Evolutionary conservation across 2,797 vertebrate species (phyloP).

Genomic region (Sebastes kiyomatsui): DNA sequence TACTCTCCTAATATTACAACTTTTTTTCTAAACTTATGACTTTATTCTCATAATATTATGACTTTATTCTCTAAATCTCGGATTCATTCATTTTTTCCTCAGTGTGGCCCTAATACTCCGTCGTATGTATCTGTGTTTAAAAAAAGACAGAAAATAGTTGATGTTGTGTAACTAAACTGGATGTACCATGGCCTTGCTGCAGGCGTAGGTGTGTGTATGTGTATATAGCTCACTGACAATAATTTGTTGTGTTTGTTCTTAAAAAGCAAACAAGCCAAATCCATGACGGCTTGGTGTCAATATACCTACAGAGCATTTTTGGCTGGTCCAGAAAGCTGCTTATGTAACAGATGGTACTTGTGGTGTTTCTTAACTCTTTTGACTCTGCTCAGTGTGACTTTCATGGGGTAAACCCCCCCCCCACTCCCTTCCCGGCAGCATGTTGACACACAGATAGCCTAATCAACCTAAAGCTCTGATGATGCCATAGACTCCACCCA

Average conservation of each 20-base stretch:
- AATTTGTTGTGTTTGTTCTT: not conserved
- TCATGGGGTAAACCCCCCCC: not conserved
- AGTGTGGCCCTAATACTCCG: too few relatives aligned
- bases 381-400: conserved; percentile 1
- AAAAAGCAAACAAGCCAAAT: conserved; percentile 23
- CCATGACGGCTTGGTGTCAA: conserved; percentile 35
- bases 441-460: conserved; percentile 28
- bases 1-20: too few relatives aligned
- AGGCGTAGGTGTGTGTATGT: not conserved
- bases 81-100: too few relatives aligned
- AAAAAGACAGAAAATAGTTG: not conserved
- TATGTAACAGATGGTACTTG: conserved; percentile 26
- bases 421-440: not conserved
- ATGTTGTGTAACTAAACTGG: not conserved
- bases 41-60: too few relatives aligned
- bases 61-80: too few relatives aligned
- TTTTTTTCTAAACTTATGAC: too few relatives aligned
- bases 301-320: conserved; percentile 9
- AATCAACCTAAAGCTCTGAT: conserved; percentile 35
- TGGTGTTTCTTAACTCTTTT: not conserved
- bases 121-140: not conserved
- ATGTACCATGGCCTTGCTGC: too few relatives aligned
- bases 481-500: conserved; percentile 11
- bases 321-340: conserved; percentile 32
- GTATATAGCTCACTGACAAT: not conserved